A percentile compares a stretch with the other conserved stretches of the same genome.
These are phyloP conservation scores for Phenganax stokvisi DNA, from an alignment of 92 coral and sea anemone species.

Conservation along the genomic window DNA sequence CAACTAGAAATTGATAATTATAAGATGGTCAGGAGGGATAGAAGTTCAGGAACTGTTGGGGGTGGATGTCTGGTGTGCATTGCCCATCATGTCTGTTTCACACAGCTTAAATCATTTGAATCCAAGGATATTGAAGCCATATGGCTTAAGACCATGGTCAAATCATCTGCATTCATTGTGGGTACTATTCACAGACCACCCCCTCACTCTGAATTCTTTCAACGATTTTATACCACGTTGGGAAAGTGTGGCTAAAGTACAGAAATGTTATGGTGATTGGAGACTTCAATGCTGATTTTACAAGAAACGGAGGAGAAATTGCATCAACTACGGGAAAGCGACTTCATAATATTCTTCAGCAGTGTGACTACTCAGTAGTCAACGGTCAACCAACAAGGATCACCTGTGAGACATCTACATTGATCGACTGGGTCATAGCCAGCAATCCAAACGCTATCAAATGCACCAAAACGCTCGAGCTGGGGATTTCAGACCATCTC, in stretches of 20 bases:
- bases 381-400: slow-evolving; percentile 35
- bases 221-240: slow-evolving; percentile 26
- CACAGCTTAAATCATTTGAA: slow-evolving; percentile 39
- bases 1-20: slow-evolving; percentile 42
- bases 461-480: slow-evolving; percentile 29
- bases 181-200: slow-evolving; percentile 46
- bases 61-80: slow-evolving; percentile 46
- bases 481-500: slow-evolving; percentile 40
- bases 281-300: slow-evolving; percentile 45
- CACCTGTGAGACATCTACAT: slow-evolving; percentile 44
- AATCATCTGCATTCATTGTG: slow-evolving; percentile 21
- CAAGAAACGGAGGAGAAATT: slow-evolving; percentile 26
- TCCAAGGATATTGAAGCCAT: slow-evolving; percentile 37
- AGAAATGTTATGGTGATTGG: slow-evolving; percentile 42
- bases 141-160: slow-evolving; percentile 41
- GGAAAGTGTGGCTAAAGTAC: slow-evolving; percentile 47
- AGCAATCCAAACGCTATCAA: slow-evolving; percentile 24
- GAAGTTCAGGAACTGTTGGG: slow-evolving; percentile 39
- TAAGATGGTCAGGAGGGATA: slow-evolving; percentile 46
- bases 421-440: slow-evolving; percentile 37
- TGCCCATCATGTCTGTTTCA: slow-evolving; percentile 36
- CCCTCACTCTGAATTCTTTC: slow-evolving; percentile 37
- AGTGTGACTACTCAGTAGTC: slow-evolving; percentile 24
- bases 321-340: slow-evolving; percentile 24
- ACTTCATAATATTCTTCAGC: slow-evolving; percentile 32